Evolutionary conservation across 2,888 invertebrate species (phyloP).

Genomic region (Zaprionus obscuricornis): DNA sequence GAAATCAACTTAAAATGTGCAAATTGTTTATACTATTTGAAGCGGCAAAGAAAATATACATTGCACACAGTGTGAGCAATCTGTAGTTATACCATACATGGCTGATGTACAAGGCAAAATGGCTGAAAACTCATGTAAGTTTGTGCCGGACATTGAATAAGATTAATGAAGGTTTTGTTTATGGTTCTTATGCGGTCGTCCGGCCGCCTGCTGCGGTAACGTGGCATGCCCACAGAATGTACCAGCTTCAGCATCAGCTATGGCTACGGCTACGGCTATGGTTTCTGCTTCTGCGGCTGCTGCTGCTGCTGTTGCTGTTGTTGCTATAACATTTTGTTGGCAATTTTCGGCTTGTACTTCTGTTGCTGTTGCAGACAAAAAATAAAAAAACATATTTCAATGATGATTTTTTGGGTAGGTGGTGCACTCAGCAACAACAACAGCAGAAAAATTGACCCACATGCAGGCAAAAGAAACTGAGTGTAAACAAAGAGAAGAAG

Average conservation of each 20-base stretch:
- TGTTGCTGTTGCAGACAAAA: conserved; percentile 26
- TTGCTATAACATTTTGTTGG: conserved; percentile 23
- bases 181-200: conserved; percentile 48
- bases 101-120: conserved; percentile 33
- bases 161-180: conserved; percentile 75
- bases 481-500: conserved; percentile 10
- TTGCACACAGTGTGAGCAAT: neutral
- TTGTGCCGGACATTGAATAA: conserved; percentile 76
- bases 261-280: conserved; percentile 23
- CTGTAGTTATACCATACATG: no score
- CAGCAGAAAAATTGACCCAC: conserved; percentile 55
- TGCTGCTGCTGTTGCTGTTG: conserved; percentile 18
- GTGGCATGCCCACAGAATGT: conserved; percentile 34
- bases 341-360: conserved; percentile 31
- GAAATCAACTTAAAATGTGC: conserved; percentile 75
- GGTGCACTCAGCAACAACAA: conserved; percentile 49
- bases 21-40: conserved; percentile 73
- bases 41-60: conserved; percentile 32
- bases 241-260: conserved; percentile 7
- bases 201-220: conserved; percentile 64
- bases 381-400: conserved; percentile 64
- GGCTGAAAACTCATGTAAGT: conserved; percentile 56
- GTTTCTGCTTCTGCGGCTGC: conserved; percentile 4
- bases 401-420: conserved; percentile 46
- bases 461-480: conserved; percentile 14